phyloP scores from a whole-genome alignment of 2,113 vertebrate species.

The Bubo bubo region DNA sequence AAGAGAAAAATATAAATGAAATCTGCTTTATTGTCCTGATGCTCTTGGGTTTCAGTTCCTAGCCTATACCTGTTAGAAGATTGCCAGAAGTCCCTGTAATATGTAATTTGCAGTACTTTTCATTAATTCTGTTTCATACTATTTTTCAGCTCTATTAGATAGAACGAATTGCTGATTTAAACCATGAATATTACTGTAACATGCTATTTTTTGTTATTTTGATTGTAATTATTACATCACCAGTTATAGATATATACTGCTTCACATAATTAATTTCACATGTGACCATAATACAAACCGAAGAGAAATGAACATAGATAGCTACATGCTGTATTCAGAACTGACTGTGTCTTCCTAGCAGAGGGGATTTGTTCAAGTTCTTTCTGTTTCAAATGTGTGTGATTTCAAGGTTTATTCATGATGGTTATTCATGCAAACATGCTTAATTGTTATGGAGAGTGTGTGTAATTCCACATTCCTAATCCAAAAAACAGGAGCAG shows the following conservation, averaged over 20 bases:
- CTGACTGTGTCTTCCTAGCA: neutral
- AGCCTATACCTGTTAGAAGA: neutral
- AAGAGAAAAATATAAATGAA: neutral
- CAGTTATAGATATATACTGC: neutral
- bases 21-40: neutral
- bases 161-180: constrained; percentile 14
- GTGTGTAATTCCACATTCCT: neutral
- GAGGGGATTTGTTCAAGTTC: constrained; percentile 2
- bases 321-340: neutral
- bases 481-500: neutral
- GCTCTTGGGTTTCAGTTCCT: neutral
- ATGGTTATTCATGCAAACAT: neutral
- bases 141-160: neutral
- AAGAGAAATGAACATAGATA: neutral
- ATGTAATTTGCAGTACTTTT: neutral
- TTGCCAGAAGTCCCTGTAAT: neutral
- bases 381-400: neutral
- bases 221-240: neutral
- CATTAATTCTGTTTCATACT: neutral
- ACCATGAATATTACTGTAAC: neutral
- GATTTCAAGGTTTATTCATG: constrained; percentile 41
- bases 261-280: neutral
- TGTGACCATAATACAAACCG: neutral
- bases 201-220: neutral
- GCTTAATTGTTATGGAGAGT: neutral